Conservation (phyloP, 1,140 invertebrate genomes). For the Periplaneta americana region DNA sequence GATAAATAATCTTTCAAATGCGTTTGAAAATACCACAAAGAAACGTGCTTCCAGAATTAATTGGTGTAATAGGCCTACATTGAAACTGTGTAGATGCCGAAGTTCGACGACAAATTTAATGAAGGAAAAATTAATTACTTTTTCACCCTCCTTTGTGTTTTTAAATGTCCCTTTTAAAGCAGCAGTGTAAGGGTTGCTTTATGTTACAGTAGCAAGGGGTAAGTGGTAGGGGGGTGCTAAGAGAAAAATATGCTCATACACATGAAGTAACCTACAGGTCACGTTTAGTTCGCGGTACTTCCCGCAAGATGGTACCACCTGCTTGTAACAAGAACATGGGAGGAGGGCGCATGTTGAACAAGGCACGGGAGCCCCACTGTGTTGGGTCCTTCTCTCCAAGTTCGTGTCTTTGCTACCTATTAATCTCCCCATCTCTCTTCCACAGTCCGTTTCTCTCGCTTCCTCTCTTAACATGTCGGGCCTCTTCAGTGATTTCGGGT, state of each 20-base stretch:
- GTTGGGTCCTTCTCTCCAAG: not conserved
- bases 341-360: not conserved
- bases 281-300: constrained; percentile 44
- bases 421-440: not conserved
- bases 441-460: not conserved
- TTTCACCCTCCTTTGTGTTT: not conserved
- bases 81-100: too few species aligned
- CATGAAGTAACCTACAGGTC: constrained; percentile 26
- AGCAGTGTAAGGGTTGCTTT: not conserved
- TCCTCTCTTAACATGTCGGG: not conserved
- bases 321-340: constrained; percentile 4
- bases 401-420: not conserved
- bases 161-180: not conserved
- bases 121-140: not conserved
- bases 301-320: constrained; percentile 38
- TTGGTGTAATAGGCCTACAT: too few species aligned
- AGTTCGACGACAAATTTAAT: not conserved
- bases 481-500: not conserved
- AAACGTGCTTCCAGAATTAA: too few species aligned
- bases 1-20: too few species aligned
- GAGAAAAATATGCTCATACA: not conserved
- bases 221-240: not conserved
- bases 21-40: too few species aligned
- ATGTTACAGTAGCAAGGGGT: not conserved
- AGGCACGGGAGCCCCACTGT: not conserved